Percentiles rank a stretch among this genome's conserved stretches.
phyloP scores from a whole-genome alignment of 2,113 vertebrate genomes.

The Motacilla alba region DNA sequence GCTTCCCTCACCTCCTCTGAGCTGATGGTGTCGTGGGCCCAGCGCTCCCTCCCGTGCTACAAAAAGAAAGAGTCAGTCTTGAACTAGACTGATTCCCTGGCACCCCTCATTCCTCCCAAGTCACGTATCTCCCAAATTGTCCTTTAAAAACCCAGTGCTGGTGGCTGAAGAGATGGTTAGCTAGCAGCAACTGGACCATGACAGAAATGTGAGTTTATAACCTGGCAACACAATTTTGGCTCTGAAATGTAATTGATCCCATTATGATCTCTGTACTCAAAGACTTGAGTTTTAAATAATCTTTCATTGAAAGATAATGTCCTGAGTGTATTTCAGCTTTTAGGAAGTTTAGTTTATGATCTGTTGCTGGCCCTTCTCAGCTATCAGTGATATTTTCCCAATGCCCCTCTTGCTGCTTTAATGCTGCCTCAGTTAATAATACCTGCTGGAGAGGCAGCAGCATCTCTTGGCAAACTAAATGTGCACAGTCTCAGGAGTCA shows the following conservation, averaged over 20 bases:
- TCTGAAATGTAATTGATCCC: neutral
- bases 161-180: neutral
- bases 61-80: neutral
- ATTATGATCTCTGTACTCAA: neutral
- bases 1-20: neutral
- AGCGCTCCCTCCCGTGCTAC: neutral
- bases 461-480: neutral
- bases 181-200: neutral
- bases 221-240: neutral
- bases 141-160: neutral
- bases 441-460: neutral
- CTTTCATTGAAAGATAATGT: neutral
- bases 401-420: neutral
- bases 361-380: neutral
- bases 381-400: neutral
- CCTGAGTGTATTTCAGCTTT: neutral
- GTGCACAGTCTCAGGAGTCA: neutral
- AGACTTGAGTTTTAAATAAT: neutral
- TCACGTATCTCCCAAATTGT: neutral
- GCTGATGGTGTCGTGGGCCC: neutral
- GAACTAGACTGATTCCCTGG: neutral
- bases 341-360: neutral
- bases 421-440: neutral
- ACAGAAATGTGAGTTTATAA: neutral
- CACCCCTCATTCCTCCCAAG: neutral